These are phyloP conservation scores for Smittia aterrima DNA, from an alignment of 2,888 invertebrate genomes.

Conservation along the genomic window DNA sequence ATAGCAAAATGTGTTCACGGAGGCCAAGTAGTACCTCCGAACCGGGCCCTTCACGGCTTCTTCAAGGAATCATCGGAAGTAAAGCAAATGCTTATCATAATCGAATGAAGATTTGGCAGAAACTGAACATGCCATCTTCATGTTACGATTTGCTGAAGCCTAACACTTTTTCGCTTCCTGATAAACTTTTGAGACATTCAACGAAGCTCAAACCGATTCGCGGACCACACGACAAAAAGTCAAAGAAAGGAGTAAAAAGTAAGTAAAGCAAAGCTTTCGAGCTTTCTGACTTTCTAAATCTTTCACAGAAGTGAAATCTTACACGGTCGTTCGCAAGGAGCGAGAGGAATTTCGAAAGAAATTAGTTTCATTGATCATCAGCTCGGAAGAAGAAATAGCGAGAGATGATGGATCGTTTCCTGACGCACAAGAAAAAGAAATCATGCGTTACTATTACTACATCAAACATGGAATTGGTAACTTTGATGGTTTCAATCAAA, in stretches of 20 bases:
- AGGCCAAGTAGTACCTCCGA: too few relatives aligned
- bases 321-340: constrained; percentile 67
- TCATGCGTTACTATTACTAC: constrained; percentile 84
- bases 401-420: constrained; percentile 57
- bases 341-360: constrained; percentile 80
- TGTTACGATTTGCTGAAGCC: constrained; percentile 49
- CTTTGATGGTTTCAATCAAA: too few relatives aligned
- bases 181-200: constrained; percentile 56
- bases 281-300: constrained; percentile 28
- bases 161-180: constrained; percentile 61
- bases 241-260: constrained; percentile 20
- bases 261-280: background rate
- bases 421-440: constrained; percentile 64
- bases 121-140: constrained; percentile 52
- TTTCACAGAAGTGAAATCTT: constrained; percentile 61
- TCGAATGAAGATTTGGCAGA: constrained; percentile 50
- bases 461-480: constrained; percentile 77
- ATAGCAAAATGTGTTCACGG: too few relatives aligned
- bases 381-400: constrained; percentile 54
- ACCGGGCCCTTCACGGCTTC: background rate
- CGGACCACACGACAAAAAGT: constrained; percentile 15
- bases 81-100: constrained; percentile 52
- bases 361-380: constrained; percentile 71
- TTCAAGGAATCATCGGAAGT: background rate
- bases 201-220: constrained; percentile 51